These are phyloP conservation scores for Stomorhina lunata DNA, from an alignment of 2,888 invertebrate species.

Conservation along the genomic window DNA sequence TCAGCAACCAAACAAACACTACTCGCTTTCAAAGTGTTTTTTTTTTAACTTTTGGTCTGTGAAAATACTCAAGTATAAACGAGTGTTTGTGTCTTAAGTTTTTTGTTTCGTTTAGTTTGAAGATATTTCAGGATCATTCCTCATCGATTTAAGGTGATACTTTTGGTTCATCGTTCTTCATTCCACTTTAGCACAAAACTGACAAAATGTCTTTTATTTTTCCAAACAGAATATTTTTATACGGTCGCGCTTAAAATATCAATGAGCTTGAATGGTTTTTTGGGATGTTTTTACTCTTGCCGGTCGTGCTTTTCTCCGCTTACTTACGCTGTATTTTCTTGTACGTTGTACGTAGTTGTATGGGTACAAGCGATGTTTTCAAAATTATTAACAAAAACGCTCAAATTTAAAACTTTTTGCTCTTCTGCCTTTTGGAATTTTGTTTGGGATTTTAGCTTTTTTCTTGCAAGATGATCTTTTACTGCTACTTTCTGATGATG, in stretches of 20 bases:
- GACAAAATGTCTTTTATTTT: constrained; percentile 67
- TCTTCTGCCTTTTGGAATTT: constrained; percentile 61
- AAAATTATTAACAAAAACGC: constrained; percentile 55
- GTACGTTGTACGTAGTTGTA: background rate
- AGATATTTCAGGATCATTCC: constrained; percentile 56
- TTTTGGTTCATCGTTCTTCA: constrained; percentile 61
- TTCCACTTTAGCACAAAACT: constrained; percentile 53
- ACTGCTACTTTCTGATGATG: constrained; percentile 20
- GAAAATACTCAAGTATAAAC: background rate
- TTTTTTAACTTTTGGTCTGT: background rate
- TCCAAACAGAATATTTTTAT: constrained; percentile 80
- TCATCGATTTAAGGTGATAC: constrained; percentile 60
- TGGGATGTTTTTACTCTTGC: constrained; percentile 48
- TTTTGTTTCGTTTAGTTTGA: constrained; percentile 3
- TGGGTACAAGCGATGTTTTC: constrained; percentile 40
- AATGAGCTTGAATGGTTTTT: constrained; percentile 75
- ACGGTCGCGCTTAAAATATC: constrained; percentile 80
- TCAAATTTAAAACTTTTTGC: constrained; percentile 53
- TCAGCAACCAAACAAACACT: constrained; percentile 50
- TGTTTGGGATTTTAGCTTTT: constrained; percentile 62
- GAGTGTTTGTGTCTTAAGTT: constrained; percentile 1
- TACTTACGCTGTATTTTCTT: no score
- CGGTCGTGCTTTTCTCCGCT: background rate
- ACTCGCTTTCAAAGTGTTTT: constrained; percentile 50
- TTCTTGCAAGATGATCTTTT: constrained; percentile 32